Conservation (phyloP, 2,113 vertebrate species). For the Antechinus flavipes region DNA sequence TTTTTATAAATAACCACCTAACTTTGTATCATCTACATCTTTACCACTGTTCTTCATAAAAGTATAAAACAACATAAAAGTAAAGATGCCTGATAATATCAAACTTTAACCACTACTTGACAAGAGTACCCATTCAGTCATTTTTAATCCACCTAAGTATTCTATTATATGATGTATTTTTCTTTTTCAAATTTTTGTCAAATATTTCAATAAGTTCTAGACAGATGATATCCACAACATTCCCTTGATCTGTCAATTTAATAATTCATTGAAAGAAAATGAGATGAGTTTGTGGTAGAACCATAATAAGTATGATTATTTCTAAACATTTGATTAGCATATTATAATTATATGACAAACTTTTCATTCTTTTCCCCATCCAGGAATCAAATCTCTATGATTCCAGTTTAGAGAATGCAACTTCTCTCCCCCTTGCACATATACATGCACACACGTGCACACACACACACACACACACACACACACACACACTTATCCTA, state of each 20-base stretch:
- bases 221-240: neutral
- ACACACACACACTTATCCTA: neutral
- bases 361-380: slow-evolving; percentile 53
- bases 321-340: neutral
- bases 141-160: neutral
- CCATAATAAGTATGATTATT: neutral
- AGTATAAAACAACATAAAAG: neutral
- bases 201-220: neutral
- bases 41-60: neutral
- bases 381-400: neutral
- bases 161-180: neutral
- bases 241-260: neutral
- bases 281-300: neutral
- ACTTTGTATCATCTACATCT: neutral
- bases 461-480: no score
- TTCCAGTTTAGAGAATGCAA: neutral
- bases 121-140: neutral
- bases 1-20: neutral
- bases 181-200: neutral
- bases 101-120: neutral
- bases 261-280: slow-evolving; percentile 47
- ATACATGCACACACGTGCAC: neutral
- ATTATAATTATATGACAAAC: neutral
- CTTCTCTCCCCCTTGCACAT: neutral
- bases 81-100: neutral